These are phyloP conservation scores for Tyrophagus putrescentiae DNA, from an alignment of 1,140 invertebrate genomes.

Conservation along the genomic window DNA sequence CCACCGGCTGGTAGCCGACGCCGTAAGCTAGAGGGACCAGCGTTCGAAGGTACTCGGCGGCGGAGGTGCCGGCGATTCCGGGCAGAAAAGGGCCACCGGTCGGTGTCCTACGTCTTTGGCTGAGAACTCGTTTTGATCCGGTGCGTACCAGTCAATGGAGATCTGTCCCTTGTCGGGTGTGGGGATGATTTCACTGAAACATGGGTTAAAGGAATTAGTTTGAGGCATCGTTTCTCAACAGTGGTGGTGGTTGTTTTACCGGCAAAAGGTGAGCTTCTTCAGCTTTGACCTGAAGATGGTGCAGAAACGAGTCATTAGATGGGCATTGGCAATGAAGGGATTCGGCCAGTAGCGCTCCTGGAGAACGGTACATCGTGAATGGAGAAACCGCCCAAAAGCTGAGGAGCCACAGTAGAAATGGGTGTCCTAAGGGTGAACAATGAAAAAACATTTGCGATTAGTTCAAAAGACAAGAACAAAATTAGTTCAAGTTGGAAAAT, in stretches of 20 bases:
- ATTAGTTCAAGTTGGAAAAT: too few relatives aligned
- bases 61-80: slow-evolving; percentile 54
- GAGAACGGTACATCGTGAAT: too few relatives aligned
- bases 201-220: neutral
- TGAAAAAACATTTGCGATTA: too few relatives aligned
- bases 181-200: slow-evolving; percentile 50
- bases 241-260: slow-evolving; percentile 33
- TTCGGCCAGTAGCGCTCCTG: slow-evolving; percentile 67
- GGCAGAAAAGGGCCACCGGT: slow-evolving; percentile 62
- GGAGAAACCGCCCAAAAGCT: too few relatives aligned
- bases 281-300: slow-evolving; percentile 47
- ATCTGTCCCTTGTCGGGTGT: slow-evolving; percentile 66
- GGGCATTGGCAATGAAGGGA: slow-evolving; percentile 65
- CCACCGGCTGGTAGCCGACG: slow-evolving; percentile 41
- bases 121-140: slow-evolving; percentile 22
- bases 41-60: slow-evolving; percentile 66
- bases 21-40: too few relatives aligned
- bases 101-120: too few relatives aligned
- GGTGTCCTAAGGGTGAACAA: too few relatives aligned
- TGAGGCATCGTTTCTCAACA: too few relatives aligned
- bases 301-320: slow-evolving; percentile 60
- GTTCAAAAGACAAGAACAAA: too few relatives aligned
- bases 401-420: too few relatives aligned
- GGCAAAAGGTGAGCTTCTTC: slow-evolving; percentile 42
- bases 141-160: slow-evolving; percentile 55